Base-by-base conservation (phyloP, 2,888 invertebrate species). In the Caenorhabditis becei region DNA sequence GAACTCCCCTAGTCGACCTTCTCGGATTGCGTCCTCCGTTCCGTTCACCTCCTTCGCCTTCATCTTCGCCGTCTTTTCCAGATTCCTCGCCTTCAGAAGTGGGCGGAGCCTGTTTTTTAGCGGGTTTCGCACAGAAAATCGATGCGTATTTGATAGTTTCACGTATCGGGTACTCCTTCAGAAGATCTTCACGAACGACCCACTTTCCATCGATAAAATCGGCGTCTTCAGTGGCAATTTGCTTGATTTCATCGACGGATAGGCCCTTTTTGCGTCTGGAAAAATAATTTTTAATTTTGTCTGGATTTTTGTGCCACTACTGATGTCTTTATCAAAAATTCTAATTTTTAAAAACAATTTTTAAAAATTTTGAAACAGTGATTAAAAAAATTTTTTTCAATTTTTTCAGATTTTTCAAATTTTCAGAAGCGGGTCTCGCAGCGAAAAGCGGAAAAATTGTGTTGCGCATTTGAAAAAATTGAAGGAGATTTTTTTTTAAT, bases 251-350 rank as follows among this genome's bases (percentile, higher is more conserved):
- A 8, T 80, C 77, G 16, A 61, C 32, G 7, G 59, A 71, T 0
- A 75, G 53, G 0, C 74, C 74, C 24, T 80, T 80, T 51, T 65
- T 69, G 1, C 80, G 63, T 59, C 67, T 77, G 63, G 24, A 69
- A 65, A 72, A 32, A 20, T 35, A n/a, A 26, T 28, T 24, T 56
- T 26, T 26, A 28, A 11, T 32, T 32, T 32, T 32, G 4, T 32
- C 10, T 32, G 18, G 16, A 56, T 32, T 56, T 56, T 56, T 24
- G 11, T n/a, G n/a, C n/a, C n/a, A n/a, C n/a, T n/a, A n/a, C n/a
- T n/a, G n/a, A n/a, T n/a, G n/a, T n/a, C n/a, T n/a, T n/a, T n/a
- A n/a, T n/a, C n/a, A n/a, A n/a, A n/a, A 32, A 32, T 32, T 32
- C 32, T 7, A 32, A 32, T 32, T 32, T 32, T 32, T 32, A 32